Conservation (phyloP, 2,888 invertebrate species). For the Augiades crinisus region DNA sequence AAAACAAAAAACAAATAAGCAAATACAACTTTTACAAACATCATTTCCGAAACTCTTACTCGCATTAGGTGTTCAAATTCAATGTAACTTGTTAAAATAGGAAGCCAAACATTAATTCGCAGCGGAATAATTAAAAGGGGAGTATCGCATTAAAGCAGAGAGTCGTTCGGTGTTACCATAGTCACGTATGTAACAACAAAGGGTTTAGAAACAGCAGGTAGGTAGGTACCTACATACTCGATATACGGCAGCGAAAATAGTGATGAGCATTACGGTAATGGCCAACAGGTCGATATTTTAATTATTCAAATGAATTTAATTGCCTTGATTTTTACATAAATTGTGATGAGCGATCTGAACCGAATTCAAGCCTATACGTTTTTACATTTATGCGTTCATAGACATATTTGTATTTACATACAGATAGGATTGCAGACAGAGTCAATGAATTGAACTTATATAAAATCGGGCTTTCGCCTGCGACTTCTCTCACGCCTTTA, state of each 20-base stretch:
- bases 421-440: no score
- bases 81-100: neutral
- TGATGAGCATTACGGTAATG: neutral
- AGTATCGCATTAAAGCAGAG: conserved; percentile 2
- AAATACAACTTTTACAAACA: no score
- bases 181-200: conserved; percentile 40
- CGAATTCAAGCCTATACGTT: no score
- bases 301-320: neutral
- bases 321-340: no score
- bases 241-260: conserved; percentile 18
- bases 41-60: no score
- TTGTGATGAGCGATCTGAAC: no score
- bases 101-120: conserved; percentile 6
- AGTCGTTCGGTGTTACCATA: conserved; percentile 31
- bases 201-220: conserved; percentile 37
- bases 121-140: conserved; percentile 11
- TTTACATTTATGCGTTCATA: no score
- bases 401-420: no score
- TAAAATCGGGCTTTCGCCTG: no score
- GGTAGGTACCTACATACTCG: neutral
- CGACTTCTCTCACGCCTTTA: no score
- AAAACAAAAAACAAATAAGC: no score
- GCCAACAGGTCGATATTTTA: neutral
- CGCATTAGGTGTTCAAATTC: neutral
- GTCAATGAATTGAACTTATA: no score